Evolutionary conservation across 1,140 invertebrate species (phyloP).

Genomic region (Sweltsa coloradensis): DNA sequence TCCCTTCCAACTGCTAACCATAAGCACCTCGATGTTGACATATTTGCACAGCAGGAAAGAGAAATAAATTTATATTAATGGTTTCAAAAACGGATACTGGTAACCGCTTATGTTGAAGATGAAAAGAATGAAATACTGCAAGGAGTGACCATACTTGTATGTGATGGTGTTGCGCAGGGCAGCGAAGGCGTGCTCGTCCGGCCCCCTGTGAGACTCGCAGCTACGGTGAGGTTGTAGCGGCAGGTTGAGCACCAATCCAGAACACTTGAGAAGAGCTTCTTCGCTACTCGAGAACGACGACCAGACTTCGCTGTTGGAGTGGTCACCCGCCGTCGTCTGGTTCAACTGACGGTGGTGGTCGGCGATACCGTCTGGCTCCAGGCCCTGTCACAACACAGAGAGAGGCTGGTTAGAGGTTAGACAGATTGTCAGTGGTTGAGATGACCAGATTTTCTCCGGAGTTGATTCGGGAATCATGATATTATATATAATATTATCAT

Average conservation of each 20-base stretch:
- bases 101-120: too few relatives aligned
- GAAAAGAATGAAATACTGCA: background rate
- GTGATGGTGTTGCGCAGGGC: slow-evolving; percentile 46
- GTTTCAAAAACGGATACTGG: too few relatives aligned
- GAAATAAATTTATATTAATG: background rate
- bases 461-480: too few relatives aligned
- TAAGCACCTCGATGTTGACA: too few relatives aligned
- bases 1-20: too few relatives aligned
- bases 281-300: slow-evolving; percentile 67
- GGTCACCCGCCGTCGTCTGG: slow-evolving; percentile 45
- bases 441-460: too few relatives aligned
- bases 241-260: slow-evolving; percentile 56
- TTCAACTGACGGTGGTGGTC: slow-evolving; percentile 31
- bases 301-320: slow-evolving; percentile 63
- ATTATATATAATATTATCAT: too few relatives aligned
- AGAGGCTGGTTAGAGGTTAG: too few relatives aligned
- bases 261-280: slow-evolving; percentile 57
- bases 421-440: too few relatives aligned
- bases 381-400: too few relatives aligned
- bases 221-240: slow-evolving; percentile 46
- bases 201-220: slow-evolving; percentile 32
- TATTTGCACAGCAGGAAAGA: too few relatives aligned
- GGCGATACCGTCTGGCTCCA: slow-evolving; percentile 14
- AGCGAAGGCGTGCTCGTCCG: slow-evolving; percentile 30
- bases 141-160: slow-evolving; percentile 42